Percentiles rank a stretch among this genome's conserved stretches.
phyloP scores from a whole-genome alignment of 2,888 invertebrate species.

The Atethmia centrago region DNA sequence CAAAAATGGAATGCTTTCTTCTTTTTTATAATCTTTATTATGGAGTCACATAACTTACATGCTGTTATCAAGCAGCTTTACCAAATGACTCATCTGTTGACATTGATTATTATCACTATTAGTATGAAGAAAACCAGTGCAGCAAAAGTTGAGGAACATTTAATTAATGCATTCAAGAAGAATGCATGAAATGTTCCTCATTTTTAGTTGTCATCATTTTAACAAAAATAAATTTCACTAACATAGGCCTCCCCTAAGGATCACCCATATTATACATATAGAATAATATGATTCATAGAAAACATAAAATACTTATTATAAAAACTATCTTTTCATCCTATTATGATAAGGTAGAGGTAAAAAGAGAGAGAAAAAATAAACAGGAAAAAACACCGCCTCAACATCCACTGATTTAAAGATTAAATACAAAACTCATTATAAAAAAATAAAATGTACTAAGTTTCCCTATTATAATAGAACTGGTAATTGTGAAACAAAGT shows the following conservation, averaged over 20 bases:
- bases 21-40: neutral
- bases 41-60: neutral
- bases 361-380: neutral
- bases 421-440: neutral
- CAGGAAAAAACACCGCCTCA: too few species aligned
- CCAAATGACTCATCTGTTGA: slow-evolving; percentile 26
- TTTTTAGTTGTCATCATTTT: neutral
- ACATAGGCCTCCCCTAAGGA: neutral
- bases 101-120: slow-evolving; percentile 14
- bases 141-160: too few species aligned
- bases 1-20: neutral
- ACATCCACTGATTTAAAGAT: too few species aligned
- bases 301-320: neutral
- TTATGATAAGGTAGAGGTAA: neutral
- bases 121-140: neutral
- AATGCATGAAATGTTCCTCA: neutral
- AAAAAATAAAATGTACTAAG: slow-evolving; percentile 7
- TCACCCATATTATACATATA: neutral
- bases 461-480: neutral
- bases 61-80: slow-evolving; percentile 9
- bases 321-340: neutral
- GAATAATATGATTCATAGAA: neutral
- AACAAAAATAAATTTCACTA: too few species aligned
- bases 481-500: slow-evolving; percentile 10
- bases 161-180: too few species aligned